Conservation (phyloP, 2,888 invertebrate genomes). For the Apotomis betuletana region DNA sequence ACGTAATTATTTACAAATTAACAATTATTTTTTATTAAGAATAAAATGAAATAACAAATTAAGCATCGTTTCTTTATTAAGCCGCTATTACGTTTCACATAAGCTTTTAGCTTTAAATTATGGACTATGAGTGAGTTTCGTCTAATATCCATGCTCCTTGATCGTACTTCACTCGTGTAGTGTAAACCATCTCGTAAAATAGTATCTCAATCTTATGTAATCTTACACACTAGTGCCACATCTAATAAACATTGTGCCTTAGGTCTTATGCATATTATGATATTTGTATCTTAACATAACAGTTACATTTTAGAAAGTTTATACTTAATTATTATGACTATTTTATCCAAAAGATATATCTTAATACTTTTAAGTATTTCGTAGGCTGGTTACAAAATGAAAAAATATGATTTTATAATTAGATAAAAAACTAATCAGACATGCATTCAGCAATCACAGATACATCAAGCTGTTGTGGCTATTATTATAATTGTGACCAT, state of each 20-base stretch:
- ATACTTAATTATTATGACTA: background rate
- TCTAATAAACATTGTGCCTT: conserved; percentile 45
- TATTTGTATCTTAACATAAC: conserved; percentile 7
- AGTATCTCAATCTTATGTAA: conserved; percentile 54
- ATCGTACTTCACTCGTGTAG: conserved; percentile 38
- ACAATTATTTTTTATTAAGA: conserved; percentile 32
- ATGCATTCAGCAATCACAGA: conserved; percentile 53
- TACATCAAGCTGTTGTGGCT: conserved; percentile 45
- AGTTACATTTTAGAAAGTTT: background rate
- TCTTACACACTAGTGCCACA: conserved; percentile 46
- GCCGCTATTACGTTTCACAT: conserved; percentile 53
- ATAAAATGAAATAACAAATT: conserved; percentile 32
- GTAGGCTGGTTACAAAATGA: conserved; percentile 19
- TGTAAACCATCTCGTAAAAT: conserved; percentile 72
- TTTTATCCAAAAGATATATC: conserved; percentile 12
- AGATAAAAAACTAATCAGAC: conserved; percentile 46
- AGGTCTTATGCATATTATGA: conserved; percentile 1
- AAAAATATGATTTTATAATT: conserved; percentile 24
- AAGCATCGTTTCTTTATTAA: conserved; percentile 41
- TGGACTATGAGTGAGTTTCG: conserved; percentile 27
- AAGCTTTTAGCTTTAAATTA: conserved; percentile 54
- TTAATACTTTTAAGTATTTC: conserved; percentile 6
- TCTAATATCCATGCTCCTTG: conserved; percentile 19
- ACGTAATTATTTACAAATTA: conserved; percentile 24
- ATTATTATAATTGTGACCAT: conserved; percentile 16